Percentiles rank a stretch among this genome's conserved stretches.
phyloP scores from a whole-genome alignment of 2,888 invertebrate genomes.

The Oligia latruncula region DNA sequence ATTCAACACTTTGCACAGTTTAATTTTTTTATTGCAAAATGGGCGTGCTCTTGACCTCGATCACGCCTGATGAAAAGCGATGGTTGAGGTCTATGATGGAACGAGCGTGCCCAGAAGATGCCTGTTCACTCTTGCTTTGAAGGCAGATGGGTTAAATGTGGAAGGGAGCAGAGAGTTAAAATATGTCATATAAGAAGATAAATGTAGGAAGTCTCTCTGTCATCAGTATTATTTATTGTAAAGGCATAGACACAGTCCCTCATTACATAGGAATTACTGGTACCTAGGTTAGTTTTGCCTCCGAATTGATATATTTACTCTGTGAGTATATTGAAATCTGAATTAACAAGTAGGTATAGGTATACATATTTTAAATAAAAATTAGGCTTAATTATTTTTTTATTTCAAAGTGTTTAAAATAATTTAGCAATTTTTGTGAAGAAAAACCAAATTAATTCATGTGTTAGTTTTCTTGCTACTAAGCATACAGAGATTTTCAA shows the following conservation, averaged over 20 bases:
- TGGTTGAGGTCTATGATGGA: not conserved
- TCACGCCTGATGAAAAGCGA: not conserved
- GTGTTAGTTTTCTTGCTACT: conserved; percentile 7
- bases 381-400: not conserved
- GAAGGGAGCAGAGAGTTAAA: too few relatives aligned
- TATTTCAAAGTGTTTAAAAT: not conserved
- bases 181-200: not conserved
- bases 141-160: too few relatives aligned
- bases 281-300: not conserved
- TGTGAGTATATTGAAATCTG: not conserved
- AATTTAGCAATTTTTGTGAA: not conserved
- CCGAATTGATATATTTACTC: not conserved
- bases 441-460: not conserved
- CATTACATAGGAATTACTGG: not conserved
- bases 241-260: not conserved
- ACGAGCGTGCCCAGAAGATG: not conserved
- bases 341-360: too few relatives aligned
- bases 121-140: too few relatives aligned
- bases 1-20: not conserved
- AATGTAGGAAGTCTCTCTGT: not conserved
- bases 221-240: not conserved
- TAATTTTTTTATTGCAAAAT: not conserved
- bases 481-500: not conserved
- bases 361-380: too few relatives aligned
- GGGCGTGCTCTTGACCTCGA: not conserved